Percentiles rank a stretch among this genome's conserved stretches.
These are phyloP conservation scores for Lymantria monacha DNA, from an alignment of 2,888 invertebrate species.

Conservation along the genomic window DNA sequence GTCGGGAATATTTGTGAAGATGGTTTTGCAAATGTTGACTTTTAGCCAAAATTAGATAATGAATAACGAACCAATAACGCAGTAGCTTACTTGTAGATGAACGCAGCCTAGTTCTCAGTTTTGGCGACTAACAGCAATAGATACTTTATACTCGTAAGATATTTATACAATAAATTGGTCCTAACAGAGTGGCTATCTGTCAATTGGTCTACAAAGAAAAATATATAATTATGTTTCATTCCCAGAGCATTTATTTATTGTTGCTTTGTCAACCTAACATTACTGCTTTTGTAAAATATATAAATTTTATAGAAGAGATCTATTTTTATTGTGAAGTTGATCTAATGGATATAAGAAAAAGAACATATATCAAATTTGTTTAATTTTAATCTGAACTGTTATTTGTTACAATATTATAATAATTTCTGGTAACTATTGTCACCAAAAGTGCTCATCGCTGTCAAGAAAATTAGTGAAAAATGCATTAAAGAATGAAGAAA, in stretches of 20 bases:
- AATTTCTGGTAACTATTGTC: conserved; percentile 83
- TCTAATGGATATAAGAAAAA: conserved; percentile 65
- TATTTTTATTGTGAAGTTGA: conserved; percentile 81
- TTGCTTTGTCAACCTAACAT: conserved; percentile 70
- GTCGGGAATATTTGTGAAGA: conserved; percentile 79
- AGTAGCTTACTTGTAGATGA: conserved; percentile 79
- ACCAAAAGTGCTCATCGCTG: conserved; percentile 88
- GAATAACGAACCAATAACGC: conserved; percentile 81
- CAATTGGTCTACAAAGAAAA: conserved; percentile 76
- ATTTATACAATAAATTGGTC: conserved; percentile 76
- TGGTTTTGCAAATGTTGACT: conserved; percentile 80
- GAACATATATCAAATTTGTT: conserved; percentile 62
- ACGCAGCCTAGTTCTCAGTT: conserved; percentile 79
- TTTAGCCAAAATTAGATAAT: conserved; percentile 81
- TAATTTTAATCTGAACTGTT: conserved; percentile 73
- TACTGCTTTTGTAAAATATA: conserved; percentile 79
- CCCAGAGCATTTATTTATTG: conserved; percentile 78
- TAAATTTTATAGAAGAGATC: conserved; percentile 82
- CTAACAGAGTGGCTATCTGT: conserved; percentile 77
- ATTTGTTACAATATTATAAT: conserved; percentile 72
- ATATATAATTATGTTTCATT: conserved; percentile 70
- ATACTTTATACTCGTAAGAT: conserved; percentile 75
- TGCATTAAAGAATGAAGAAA: conserved; percentile 83
- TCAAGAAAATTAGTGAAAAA: conserved; percentile 83
- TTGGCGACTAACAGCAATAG: conserved; percentile 77